Evolutionary conservation across 2,888 invertebrate genomes (phyloP), one percentile per base, ranked within the genome.

Genomic region (Ichneumon xanthorius): DNA sequence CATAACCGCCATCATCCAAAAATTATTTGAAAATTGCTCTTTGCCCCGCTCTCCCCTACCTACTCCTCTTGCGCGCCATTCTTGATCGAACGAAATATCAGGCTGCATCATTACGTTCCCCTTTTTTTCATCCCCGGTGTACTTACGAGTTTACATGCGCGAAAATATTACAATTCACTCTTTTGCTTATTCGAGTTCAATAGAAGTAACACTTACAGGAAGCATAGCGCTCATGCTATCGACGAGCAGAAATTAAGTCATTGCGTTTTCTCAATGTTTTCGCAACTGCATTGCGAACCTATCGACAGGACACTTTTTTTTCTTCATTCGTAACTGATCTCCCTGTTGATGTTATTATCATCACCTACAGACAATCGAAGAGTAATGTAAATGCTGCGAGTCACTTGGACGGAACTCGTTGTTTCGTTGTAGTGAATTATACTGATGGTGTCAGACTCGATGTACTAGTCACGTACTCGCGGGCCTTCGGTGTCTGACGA

Each of bases 391-490:
- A 19, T 14, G 37, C 58, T 3, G 19, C 40, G 72, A 72, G 58
- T 40, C 58, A 55, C 16, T 30, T 70, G 26, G 70, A 53, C n/a
- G 30, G n/a, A n/a, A 48, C n/a, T 48, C 30, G 70, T 50, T 50
- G 40, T 40, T 16, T 26, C 63, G n/a, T n/a, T 16, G 63, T n/a
- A 6, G 16, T 48, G 26, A 61, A 75, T 61, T 61, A n/a, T 63
- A 58, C 58, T 61, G 19, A 53, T 53, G 19, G 53, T 19, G 61
- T 26, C n/a, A n/a, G 7, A 65, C 22, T 19, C 14, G 63, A 50
- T n/a, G 63, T 48, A 76, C 50, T 37, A 65, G 75, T 76, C 75
- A 50, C 75, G 65, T 65, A 53, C 50, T 63, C 48, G 33, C 37
- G 33, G 9, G n/a, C 11, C 11, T 19, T 19, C 67, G 30, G 50